Conservation (phyloP, 2,113 vertebrate species). For the Brienomyrus brachyistius region DNA sequence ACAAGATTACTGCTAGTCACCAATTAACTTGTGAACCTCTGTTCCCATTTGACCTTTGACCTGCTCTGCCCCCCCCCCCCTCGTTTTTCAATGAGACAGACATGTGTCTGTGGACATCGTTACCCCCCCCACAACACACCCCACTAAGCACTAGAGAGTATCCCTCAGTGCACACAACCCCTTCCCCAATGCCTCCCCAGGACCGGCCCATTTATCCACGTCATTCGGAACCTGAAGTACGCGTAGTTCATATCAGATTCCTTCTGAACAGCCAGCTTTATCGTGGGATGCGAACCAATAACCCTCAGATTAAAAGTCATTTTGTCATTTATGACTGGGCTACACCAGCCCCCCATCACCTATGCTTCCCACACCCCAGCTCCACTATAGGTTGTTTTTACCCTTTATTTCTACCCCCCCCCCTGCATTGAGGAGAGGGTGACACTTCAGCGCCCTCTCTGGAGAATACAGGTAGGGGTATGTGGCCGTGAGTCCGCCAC, state of each 20-base stretch:
- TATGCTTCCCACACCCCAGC: neutral
- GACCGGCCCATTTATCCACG: too few species aligned
- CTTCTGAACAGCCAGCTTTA: neutral
- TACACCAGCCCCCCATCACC: neutral
- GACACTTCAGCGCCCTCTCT: neutral
- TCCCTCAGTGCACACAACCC: neutral
- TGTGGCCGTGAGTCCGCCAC: neutral
- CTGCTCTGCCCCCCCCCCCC: neutral
- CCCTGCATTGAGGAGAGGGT: neutral
- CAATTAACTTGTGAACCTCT: neutral
- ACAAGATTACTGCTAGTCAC: neutral
- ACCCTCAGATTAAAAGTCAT: neutral
- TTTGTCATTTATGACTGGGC: neutral
- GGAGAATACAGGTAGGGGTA: neutral
- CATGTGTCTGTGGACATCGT: neutral
- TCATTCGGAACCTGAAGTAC: neutral
- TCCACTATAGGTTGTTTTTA: neutral
- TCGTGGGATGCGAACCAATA: neutral
- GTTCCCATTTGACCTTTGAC: neutral
- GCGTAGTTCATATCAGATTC: neutral
- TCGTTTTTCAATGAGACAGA: neutral
- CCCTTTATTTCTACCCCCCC: neutral
- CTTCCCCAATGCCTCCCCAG: neutral
- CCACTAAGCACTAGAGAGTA: neutral
- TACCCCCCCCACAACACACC: neutral